These are phyloP conservation scores for Synanceia verrucosa DNA, from an alignment of 2,797 vertebrate species.

Conservation along the genomic window DNA sequence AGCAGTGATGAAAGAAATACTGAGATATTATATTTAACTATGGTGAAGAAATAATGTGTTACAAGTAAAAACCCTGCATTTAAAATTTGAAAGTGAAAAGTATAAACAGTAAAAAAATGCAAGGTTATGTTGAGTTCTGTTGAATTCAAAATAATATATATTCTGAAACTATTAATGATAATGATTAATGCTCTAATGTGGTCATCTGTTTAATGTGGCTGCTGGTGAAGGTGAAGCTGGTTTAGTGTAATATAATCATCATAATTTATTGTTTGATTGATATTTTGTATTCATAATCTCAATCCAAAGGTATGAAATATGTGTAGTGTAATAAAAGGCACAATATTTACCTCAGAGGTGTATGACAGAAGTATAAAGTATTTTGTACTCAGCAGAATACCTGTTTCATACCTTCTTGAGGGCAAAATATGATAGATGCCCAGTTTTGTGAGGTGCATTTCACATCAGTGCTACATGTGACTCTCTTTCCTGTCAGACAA, in stretches of 20 bases:
- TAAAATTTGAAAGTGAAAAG: neutral
- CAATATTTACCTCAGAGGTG: neutral
- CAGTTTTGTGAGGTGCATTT: neutral
- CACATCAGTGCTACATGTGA: neutral
- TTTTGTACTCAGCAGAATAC: neutral
- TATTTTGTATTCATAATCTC: neutral
- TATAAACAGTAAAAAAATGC: neutral
- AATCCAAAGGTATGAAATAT: neutral
- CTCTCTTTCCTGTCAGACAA: slow-evolving; percentile 76
- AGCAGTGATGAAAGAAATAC: neutral
- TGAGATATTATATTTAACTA: neutral
- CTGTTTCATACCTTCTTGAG: neutral
- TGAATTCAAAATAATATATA: neutral
- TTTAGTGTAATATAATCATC: neutral
- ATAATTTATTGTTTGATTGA: neutral
- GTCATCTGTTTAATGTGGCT: neutral
- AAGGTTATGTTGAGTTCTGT: neutral
- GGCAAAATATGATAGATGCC: neutral
- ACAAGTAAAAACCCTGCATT: neutral
- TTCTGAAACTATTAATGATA: neutral
- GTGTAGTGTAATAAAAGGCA: neutral
- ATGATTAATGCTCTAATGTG: neutral
- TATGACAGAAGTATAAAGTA: neutral
- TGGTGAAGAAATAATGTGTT: neutral
- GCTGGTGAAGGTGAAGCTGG: neutral